Conservation (phyloP, 2,797 vertebrate species). For the Notolepis coatsorum region DNA sequence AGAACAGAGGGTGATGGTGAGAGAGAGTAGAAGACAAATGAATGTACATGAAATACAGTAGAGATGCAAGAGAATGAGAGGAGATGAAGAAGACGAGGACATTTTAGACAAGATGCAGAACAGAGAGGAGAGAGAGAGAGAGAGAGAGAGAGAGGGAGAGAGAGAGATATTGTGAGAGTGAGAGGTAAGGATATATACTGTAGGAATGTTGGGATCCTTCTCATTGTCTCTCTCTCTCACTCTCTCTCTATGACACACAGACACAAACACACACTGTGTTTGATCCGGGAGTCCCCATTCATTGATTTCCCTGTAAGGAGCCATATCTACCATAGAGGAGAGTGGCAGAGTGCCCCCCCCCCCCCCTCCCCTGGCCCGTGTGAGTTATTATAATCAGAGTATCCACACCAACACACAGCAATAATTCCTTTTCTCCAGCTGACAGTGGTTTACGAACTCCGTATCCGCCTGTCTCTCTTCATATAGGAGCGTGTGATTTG, state of each 20-base stretch:
- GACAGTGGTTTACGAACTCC: slow-evolving; percentile 12
- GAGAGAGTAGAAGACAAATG: background rate
- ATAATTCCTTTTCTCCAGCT: slow-evolving; percentile 13
- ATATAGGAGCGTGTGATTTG: background rate
- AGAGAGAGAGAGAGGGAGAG: background rate
- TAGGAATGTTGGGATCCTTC: background rate
- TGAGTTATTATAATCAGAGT: background rate
- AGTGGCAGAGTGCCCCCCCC: background rate
- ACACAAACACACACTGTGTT: background rate
- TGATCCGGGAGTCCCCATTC: background rate
- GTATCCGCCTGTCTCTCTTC: background rate
- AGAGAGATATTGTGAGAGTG: too few species aligned
- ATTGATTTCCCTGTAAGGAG: background rate
- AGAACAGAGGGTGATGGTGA: background rate
- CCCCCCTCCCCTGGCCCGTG: background rate
- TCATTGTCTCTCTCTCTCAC: too few species aligned
- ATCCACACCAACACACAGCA: slow-evolving; percentile 18
- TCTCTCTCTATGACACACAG: background rate
- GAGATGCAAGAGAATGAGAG: background rate
- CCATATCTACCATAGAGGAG: background rate
- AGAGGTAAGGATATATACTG: background rate
- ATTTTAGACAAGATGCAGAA: background rate
- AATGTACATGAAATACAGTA: background rate
- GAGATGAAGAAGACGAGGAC: background rate
- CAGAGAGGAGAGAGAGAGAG: background rate